Evolutionary conservation across 2,113 vertebrate species (phyloP), one percentile per base, ranked within the genome.

Genomic region (Oreotrochilus melanogaster): DNA sequence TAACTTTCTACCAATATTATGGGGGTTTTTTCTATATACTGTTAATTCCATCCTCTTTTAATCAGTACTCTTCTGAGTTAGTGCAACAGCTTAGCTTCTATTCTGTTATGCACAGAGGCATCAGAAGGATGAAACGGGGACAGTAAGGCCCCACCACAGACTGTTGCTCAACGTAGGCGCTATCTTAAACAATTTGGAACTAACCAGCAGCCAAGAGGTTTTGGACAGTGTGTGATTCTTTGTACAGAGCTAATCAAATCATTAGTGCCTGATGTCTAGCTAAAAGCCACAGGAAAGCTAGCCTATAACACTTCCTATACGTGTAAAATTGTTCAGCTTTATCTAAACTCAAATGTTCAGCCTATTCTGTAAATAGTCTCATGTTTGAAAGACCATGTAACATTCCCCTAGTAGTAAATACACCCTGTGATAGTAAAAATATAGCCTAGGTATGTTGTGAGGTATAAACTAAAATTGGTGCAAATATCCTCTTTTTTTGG

Each of bases 181-280:
- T 62, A 47, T 66, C 67, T 89, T 19, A 7, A 90, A 73, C 70
- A 64, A 86, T 91, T 91, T 91, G 93, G 92, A 96, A 92, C 87
- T 94, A 96, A 96, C 84, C 92, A 95, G 95, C 92, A 95, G 96
- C 93, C 87, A 60, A 11, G 92, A 89, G 88, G 88, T 88, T 93
- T 95, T 73, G 91, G 89, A 81, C 69, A 60, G 94, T 69, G 95
- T 94, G 90, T 95, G 94, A 96, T 92, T 95, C 95, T 96, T 96
- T 97, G 95, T 97, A 97, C 96, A 97, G 95, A 97, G 96, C 93
- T 97, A 97, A 97, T 97, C 94, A 18, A 95, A 94, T 97, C 96
- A 96, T 97, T 97, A 97, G 97, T 97, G 97, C 97, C 97, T 97
- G 96, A 97, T 93, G 95, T 96, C 96, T 97, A 96, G 96, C 92